These are phyloP conservation scores for Aphelenchoides fujianensis DNA, from an alignment of 1,140 invertebrate genomes.

Conservation along the genomic window DNA sequence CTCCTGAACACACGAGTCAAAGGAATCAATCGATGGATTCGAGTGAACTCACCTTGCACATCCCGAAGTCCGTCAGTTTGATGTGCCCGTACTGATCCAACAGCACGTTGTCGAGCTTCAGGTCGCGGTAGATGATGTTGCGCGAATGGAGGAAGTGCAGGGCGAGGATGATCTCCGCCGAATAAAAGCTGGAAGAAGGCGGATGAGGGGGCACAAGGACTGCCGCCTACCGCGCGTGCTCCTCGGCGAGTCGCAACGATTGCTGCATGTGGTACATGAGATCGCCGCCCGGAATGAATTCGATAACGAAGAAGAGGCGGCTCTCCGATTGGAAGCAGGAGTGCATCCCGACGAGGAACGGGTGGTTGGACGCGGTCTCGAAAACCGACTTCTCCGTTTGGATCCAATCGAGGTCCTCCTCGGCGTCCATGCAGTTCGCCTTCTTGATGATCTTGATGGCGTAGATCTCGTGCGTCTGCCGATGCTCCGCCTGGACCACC, in stretches of 20 bases:
- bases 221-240: constrained; percentile 77
- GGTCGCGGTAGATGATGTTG: constrained; percentile 93
- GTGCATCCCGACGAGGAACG: constrained; percentile 95
- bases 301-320: constrained; percentile 96
- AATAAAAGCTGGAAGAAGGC: constrained; percentile 76
- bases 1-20: too few species aligned
- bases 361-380: constrained; percentile 99
- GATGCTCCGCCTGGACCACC: constrained; percentile 92
- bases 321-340: constrained; percentile 87
- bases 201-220: not conserved
- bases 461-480: constrained; percentile 86
- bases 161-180: constrained; percentile 96
- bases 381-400: constrained; percentile 99
- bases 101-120: constrained; percentile 96
- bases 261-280: constrained; percentile 99
- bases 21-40: too few species aligned
- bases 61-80: constrained; percentile 91
- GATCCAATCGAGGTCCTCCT: constrained; percentile 99
- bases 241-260: constrained; percentile 85
- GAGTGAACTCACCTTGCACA: too few species aligned
- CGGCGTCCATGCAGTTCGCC: constrained; percentile 92
- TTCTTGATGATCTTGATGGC: constrained; percentile 99
- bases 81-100: constrained; percentile 97
- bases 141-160: constrained; percentile 95
- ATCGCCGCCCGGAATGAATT: constrained; percentile 97